These are phyloP conservation scores for Mimachlamys varia DNA, from an alignment of 2,888 invertebrate species.

Conservation along the genomic window DNA sequence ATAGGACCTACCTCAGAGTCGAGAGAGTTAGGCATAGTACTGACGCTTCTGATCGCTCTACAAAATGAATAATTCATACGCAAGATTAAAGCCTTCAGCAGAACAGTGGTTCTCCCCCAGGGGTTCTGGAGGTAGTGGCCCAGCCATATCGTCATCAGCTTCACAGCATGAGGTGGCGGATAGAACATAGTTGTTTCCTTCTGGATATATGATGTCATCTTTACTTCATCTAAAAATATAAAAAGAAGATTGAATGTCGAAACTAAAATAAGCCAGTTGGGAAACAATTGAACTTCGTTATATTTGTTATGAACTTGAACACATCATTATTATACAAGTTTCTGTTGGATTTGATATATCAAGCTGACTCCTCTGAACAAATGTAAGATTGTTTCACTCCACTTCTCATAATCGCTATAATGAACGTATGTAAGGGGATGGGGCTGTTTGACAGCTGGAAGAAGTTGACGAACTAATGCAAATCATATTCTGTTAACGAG, in stretches of 20 bases:
- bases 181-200: not conserved
- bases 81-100: constrained; percentile 17
- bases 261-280: not conserved
- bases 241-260: not conserved
- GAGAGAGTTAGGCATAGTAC: not conserved
- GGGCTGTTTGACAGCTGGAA: not conserved
- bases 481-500: constrained; percentile 13
- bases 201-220: not conserved
- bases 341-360: not conserved
- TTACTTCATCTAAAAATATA: not conserved
- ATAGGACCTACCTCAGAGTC: not conserved
- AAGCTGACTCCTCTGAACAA: not conserved
- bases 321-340: not conserved
- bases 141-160: not conserved
- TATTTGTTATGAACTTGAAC: not conserved
- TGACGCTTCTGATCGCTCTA: not conserved
- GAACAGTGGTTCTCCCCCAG: constrained; percentile 19
- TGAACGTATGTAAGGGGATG: not conserved
- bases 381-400: not conserved
- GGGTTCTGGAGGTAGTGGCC: not conserved
- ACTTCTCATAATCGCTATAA: not conserved
- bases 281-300: not conserved
- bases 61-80: constrained; percentile 2
- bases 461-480: constrained; percentile 1
- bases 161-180: not conserved